Base-by-base conservation (phyloP, 2,113 vertebrate species). In the Bolborhynchus lineola region DNA sequence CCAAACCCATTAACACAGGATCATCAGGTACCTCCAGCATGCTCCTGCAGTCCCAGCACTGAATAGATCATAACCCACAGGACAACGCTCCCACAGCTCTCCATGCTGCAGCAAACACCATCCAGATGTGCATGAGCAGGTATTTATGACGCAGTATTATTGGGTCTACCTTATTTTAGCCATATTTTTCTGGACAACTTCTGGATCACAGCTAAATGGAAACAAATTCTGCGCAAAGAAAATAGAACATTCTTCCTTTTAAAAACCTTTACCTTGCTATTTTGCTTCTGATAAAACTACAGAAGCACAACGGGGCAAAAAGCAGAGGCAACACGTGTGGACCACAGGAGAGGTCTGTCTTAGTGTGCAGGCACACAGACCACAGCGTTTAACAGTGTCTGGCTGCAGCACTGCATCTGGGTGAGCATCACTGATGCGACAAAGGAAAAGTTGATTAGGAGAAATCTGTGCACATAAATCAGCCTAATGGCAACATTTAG, bases 321-420 rank as follows among this genome's bases (percentile, higher is more conserved):
- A 69, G 26, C 5, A 62, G 28, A 25, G 13, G 52, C 55, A 71
- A 42, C 0, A 3, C 26, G 31, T 0, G 0, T 52, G 77, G 89
- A 39, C 33, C 47, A 52, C 0, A 0, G 50, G 59, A 86, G 46
- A 57, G n/a, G 33, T 50, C 35, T 17, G 52, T 25, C 18, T 55
- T 68, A 50, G 49, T 50, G 50, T 57, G 37, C 6, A 28, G 47
- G 19, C 29, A 64, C 23, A 20, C 21, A 67, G 49, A 67, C 10
- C 33, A 18, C 42, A 69, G 39, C 23, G 13, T 59, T 24, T 63
- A 5, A 7, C 2, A 2, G 65, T 53, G 18, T 17, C 62, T 92
- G 60, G 41, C 70, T 75, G 21, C 25, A 64, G 37, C 35, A 29
- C 44, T 2, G 1, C 50, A 52, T 41, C 52, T 72, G 59, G 50